A percentile compares a stretch with the other conserved stretches of the same genome.
Evolutionary conservation across 2,888 invertebrate species (phyloP).

Genomic region (Oligia fasciuncula): DNA sequence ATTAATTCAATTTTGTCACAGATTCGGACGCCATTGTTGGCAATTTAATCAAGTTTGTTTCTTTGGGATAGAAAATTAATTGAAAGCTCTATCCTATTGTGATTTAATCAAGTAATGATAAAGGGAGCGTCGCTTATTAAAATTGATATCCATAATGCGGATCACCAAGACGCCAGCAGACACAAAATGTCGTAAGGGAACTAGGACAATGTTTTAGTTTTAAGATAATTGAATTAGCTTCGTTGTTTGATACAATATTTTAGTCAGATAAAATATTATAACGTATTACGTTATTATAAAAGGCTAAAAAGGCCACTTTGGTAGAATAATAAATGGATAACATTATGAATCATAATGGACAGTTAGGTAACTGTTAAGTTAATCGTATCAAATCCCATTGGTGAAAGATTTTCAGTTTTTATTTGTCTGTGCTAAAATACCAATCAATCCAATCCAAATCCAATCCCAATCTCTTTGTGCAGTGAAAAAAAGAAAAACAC

Average conservation of each 20-base stretch:
- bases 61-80: constrained; percentile 51
- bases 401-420: too few relatives aligned
- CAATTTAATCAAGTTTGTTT: constrained; percentile 55
- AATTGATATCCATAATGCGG: constrained; percentile 56
- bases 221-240: constrained; percentile 25
- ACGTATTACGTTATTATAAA: not conserved
- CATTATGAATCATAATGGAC: too few relatives aligned
- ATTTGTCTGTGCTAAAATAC: too few relatives aligned
- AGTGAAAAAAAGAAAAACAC: too few relatives aligned
- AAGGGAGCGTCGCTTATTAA: constrained; percentile 54
- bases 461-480: too few relatives aligned
- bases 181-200: constrained; percentile 48
- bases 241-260: constrained; percentile 16
- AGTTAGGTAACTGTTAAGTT: too few relatives aligned
- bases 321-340: too few relatives aligned
- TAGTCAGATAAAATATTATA: not conserved
- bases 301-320: too few relatives aligned
- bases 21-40: constrained; percentile 50
- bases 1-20: constrained; percentile 51
- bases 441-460: too few relatives aligned
- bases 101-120: constrained; percentile 55
- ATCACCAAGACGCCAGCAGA: constrained; percentile 37
- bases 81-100: constrained; percentile 59
- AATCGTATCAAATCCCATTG: too few relatives aligned
- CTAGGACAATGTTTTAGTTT: constrained; percentile 38